phyloP scores from a whole-genome alignment of 2,888 invertebrate species.

The Tribolium freemani region DNA sequence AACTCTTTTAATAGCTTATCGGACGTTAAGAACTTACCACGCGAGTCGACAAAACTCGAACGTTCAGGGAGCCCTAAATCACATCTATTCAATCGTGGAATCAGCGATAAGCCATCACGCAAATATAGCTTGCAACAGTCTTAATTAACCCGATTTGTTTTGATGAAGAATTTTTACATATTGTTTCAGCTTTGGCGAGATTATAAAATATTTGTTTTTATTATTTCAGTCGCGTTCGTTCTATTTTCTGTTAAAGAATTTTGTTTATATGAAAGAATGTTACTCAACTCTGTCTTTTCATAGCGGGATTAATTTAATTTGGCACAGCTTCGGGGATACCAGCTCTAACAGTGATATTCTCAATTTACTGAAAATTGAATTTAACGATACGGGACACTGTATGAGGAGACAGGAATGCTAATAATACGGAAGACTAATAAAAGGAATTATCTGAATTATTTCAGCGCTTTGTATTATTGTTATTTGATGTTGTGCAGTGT shows the following conservation, averaged over 20 bases:
- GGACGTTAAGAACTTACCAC: constrained; percentile 21
- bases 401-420: background rate
- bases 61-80: constrained; percentile 22
- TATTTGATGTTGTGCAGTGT: no score
- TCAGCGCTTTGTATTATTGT: no score
- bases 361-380: background rate
- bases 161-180: background rate
- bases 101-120: background rate
- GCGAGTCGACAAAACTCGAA: constrained; percentile 5
- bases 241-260: background rate
- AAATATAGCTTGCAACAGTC: background rate
- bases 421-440: background rate
- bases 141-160: background rate
- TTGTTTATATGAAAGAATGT: background rate
- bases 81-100: constrained; percentile 17
- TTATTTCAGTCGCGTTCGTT: background rate
- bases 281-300: background rate
- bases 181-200: background rate
- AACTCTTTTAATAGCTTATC: constrained; percentile 31
- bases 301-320: constrained; percentile 1
- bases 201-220: background rate
- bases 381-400: background rate
- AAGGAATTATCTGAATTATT: background rate
- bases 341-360: background rate
- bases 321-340: background rate